Percentiles rank a stretch among this genome's conserved stretches.
These are phyloP conservation scores for Dasyurus viverrinus DNA, from an alignment of 2,113 vertebrate genomes.

Conservation along the genomic window DNA sequence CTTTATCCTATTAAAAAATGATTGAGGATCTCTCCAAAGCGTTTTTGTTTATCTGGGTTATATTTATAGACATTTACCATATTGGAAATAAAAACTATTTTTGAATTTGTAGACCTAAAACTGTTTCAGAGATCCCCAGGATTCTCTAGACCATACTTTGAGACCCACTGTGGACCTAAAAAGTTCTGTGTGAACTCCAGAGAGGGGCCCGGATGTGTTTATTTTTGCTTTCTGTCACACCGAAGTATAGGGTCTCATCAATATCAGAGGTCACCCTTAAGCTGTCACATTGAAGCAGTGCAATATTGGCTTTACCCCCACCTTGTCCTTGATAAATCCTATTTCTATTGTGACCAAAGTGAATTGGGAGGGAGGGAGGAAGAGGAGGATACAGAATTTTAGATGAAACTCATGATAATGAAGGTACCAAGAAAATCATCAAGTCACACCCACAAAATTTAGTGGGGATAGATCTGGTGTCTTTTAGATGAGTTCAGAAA, in stretches of 20 bases:
- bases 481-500: not conserved
- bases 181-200: not conserved
- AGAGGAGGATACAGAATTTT: not conserved
- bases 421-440: not conserved
- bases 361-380: not conserved
- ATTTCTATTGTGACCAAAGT: not conserved
- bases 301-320: not conserved
- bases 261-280: not conserved
- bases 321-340: not conserved
- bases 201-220: not conserved
- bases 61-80: no score
- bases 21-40: no score
- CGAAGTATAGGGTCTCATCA: not conserved
- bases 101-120: no score
- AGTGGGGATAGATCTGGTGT: not conserved
- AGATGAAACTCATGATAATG: not conserved
- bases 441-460: not conserved
- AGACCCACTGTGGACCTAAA: no score
- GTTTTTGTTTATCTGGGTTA: no score
- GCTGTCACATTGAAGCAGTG: not conserved
- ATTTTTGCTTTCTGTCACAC: not conserved
- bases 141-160: no score
- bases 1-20: no score
- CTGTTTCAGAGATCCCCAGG: no score
- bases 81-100: no score